Conservation (phyloP, 2,113 vertebrate species). For the Pomatostomus ruficeps region DNA sequence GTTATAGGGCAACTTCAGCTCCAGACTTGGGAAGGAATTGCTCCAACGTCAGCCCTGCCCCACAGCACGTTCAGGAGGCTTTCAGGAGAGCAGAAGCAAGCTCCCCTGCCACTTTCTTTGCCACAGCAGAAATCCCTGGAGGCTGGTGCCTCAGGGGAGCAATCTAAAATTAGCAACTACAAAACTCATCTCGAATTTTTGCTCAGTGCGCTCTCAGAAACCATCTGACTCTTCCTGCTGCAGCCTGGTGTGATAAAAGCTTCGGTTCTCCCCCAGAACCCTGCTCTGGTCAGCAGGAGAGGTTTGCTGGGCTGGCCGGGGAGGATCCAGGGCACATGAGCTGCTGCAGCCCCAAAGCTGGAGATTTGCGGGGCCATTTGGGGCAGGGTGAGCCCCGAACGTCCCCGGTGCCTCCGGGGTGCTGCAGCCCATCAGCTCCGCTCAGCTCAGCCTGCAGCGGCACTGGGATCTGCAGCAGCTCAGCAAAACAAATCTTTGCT, state of each 20-base stretch:
- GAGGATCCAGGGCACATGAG: not conserved
- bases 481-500: not conserved
- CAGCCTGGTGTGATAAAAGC: not conserved
- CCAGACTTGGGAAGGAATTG: not conserved
- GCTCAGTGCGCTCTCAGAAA: not conserved
- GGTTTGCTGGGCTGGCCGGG: not conserved
- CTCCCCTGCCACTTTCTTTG: not conserved
- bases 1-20: conserved; percentile 39
- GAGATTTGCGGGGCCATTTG: not conserved
- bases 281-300: not conserved
- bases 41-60: not conserved
- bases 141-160: not conserved
- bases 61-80: not conserved
- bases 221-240: not conserved
- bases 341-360: not conserved
- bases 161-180: conserved; percentile 32
- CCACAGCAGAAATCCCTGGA: not conserved
- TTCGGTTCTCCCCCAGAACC: not conserved
- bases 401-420: not conserved
- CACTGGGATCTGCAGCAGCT: not conserved
- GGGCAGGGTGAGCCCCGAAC: no score
- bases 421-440: not conserved
- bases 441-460: not conserved
- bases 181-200: not conserved
- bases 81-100: not conserved